A percentile compares a stretch with the other conserved stretches of the same genome.
phyloP scores from a whole-genome alignment of 2,113 vertebrate genomes.

The Corydoras sp. region DNA sequence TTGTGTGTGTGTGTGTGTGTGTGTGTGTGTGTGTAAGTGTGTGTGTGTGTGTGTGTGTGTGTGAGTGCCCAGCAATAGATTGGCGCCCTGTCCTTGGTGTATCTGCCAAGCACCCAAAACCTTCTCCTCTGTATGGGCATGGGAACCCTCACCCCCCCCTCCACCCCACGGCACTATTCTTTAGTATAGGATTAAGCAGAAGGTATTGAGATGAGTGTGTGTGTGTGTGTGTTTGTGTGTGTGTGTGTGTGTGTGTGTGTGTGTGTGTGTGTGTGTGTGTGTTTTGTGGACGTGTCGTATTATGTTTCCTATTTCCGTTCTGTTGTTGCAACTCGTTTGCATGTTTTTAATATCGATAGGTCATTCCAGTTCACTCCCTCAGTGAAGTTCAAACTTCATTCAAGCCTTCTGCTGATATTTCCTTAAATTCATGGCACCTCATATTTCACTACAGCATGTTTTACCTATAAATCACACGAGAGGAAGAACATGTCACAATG shows the following conservation, averaged over 20 bases:
- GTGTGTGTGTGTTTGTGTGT: too few species aligned
- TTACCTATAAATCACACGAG: conserved; percentile 59
- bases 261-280: background rate
- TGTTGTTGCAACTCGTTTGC: conserved; percentile 19
- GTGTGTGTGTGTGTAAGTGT: background rate
- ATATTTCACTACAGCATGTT: conserved; percentile 52
- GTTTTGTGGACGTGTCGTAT: background rate
- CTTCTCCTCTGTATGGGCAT: too few species aligned
- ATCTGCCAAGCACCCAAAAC: too few species aligned
- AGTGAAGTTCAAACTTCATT: conserved; percentile 56
- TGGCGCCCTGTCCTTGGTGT: too few species aligned
- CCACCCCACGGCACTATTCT: too few species aligned
- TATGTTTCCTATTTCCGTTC: background rate
- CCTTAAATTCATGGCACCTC: conserved; percentile 49
- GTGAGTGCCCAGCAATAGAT: too few species aligned
- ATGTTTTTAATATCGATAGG: conserved; percentile 33
- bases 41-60: background rate
- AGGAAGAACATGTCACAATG: conserved; percentile 63
- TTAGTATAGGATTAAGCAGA: too few species aligned
- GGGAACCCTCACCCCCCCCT: too few species aligned
- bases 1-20: too few species aligned
- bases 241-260: too few species aligned
- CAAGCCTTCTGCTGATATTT: conserved; percentile 45
- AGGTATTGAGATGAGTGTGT: too few species aligned
- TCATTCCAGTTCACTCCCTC: conserved; percentile 46